Evolutionary conservation across 1,140 invertebrate genomes (phyloP).

Genomic region (Lepidurus packardi): DNA sequence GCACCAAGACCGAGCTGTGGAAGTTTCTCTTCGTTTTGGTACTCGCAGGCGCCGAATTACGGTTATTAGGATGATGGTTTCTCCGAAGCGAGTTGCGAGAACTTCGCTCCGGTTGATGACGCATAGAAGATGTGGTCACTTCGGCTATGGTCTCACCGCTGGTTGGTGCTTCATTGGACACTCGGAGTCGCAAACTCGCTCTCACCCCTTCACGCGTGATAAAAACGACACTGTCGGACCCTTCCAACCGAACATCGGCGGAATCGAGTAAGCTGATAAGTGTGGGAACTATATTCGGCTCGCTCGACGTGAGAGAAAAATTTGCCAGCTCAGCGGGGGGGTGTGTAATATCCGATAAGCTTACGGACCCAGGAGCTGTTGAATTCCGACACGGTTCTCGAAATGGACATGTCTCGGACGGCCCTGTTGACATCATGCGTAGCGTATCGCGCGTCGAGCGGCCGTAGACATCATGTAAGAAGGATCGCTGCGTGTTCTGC

Average conservation of each 20-base stretch:
- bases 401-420: neutral
- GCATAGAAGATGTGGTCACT: neutral
- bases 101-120: slow-evolving; percentile 17
- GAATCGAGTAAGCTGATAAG: slow-evolving; percentile 29
- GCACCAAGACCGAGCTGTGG: slow-evolving; percentile 26
- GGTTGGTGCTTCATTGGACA: neutral
- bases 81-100: neutral
- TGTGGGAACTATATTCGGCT: slow-evolving; percentile 11
- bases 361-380: neutral
- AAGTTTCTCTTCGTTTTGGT: slow-evolving; percentile 25
- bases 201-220: slow-evolving; percentile 32
- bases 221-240: slow-evolving; percentile 23
- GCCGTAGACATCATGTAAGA: slow-evolving; percentile 31
- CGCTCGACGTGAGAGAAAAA: neutral
- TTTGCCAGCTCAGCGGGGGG: neutral
- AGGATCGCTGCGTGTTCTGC: slow-evolving; percentile 30
- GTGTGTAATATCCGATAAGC: neutral
- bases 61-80: slow-evolving; percentile 18
- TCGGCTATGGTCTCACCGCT: neutral
- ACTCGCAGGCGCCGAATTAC: slow-evolving; percentile 2
- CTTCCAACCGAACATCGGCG: slow-evolving; percentile 22
- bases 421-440: neutral
- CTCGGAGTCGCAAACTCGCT: slow-evolving; percentile 28
- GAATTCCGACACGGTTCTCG: neutral
- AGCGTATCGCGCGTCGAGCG: neutral